phyloP scores from a whole-genome alignment of 2,113 vertebrate genomes.

The Orientallactaga bullata region DNA sequence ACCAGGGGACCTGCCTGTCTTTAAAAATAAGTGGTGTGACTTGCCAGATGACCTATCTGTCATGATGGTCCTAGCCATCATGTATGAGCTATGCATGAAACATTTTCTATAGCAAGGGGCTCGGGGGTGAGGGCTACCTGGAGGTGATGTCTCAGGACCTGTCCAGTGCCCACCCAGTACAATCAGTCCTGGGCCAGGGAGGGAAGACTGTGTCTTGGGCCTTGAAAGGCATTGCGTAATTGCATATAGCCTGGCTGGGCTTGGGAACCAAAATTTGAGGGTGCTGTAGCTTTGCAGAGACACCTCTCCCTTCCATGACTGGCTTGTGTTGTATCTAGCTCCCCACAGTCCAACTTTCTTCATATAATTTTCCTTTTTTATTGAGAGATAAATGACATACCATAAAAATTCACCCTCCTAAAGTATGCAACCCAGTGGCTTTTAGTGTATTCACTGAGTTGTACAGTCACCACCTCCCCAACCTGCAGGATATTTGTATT shows the following conservation, averaged over 20 bases:
- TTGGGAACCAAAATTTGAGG: not conserved
- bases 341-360: not conserved
- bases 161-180: not conserved
- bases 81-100: not conserved
- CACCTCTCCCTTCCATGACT: not conserved
- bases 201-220: not conserved
- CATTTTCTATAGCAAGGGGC: not conserved
- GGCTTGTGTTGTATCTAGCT: not conserved
- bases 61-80: not conserved
- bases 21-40: conserved; percentile 63
- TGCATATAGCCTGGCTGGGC: not conserved
- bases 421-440: not conserved
- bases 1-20: conserved; percentile 62
- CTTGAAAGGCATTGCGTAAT: too few relatives aligned
- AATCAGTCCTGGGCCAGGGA: not conserved
- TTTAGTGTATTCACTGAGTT: not conserved
- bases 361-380: not conserved
- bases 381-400: not conserved
- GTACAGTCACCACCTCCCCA: not conserved
- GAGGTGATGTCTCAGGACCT: not conserved
- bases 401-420: not conserved
- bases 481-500: not conserved
- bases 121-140: not conserved
- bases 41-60: conserved; percentile 66
- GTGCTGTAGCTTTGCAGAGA: not conserved